Evolutionary conservation across 2,888 invertebrate genomes (phyloP).

Genomic region (Phalangium opilio): DNA sequence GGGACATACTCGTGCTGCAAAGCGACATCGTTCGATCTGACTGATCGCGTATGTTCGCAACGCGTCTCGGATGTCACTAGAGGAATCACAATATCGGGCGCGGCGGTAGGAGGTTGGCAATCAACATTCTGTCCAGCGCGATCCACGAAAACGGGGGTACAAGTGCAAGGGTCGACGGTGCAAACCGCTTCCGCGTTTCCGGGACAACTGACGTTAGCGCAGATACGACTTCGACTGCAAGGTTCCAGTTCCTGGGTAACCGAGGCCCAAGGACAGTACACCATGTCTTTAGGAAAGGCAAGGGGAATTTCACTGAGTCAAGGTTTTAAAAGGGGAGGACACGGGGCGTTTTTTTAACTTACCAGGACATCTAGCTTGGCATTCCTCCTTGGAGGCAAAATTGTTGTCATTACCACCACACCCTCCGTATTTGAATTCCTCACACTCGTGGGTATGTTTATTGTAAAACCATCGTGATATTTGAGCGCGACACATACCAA

Average conservation of each 20-base stretch:
- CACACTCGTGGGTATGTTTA: slow-evolving; percentile 26
- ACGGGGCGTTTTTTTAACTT: neutral
- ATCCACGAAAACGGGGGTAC: slow-evolving; percentile 23
- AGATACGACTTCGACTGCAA: slow-evolving; percentile 26
- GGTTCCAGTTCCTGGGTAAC: slow-evolving; percentile 22
- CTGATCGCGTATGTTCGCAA: slow-evolving; percentile 1
- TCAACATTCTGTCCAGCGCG: neutral
- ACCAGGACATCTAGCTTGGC: slow-evolving; percentile 23
- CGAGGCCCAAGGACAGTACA: slow-evolving; percentile 26
- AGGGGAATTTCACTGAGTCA: too few relatives aligned
- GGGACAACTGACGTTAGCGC: slow-evolving; percentile 24
- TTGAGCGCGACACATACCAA: slow-evolving; percentile 23
- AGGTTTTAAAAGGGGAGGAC: too few relatives aligned
- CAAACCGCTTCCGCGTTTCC: slow-evolving; percentile 24
- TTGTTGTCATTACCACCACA: slow-evolving; percentile 30
- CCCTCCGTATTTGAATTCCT: slow-evolving; percentile 31
- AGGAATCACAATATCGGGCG: slow-evolving; percentile 1
- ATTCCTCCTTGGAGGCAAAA: slow-evolving; percentile 24
- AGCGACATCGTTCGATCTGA: neutral
- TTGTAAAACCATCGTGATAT: slow-evolving; percentile 29
- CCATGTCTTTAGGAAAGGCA: slow-evolving; percentile 25
- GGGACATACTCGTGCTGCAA: slow-evolving; percentile 10
- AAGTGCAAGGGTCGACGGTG: slow-evolving; percentile 29
- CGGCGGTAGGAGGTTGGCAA: neutral
- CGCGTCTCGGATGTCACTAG: slow-evolving; percentile 2